Conservation (phyloP, 2,113 vertebrate genomes). For the Mormyrus iriodes region DNA sequence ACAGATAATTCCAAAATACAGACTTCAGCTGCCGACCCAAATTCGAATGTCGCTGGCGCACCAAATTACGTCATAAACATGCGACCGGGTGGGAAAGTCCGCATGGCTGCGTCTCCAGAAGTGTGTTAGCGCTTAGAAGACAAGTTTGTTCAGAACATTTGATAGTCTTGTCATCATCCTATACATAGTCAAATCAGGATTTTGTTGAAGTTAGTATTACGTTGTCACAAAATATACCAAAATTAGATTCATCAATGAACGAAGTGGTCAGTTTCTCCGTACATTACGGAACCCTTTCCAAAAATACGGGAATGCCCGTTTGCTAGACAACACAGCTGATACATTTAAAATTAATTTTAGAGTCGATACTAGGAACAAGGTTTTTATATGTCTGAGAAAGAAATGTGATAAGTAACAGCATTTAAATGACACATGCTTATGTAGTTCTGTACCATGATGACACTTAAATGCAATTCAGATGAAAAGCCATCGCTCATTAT, state of each 20-base stretch:
- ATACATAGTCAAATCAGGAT: background rate
- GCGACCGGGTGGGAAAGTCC: background rate
- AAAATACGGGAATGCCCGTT: background rate
- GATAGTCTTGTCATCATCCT: background rate
- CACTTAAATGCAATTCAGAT: background rate
- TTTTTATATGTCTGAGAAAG: background rate
- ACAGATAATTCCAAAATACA: background rate
- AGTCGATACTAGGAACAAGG: background rate
- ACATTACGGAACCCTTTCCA: background rate
- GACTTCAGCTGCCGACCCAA: background rate
- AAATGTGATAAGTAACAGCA: background rate
- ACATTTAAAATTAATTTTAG: background rate
- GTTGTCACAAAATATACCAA: background rate
- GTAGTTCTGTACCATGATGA: background rate
- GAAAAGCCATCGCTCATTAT: background rate
- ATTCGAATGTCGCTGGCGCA: slow-evolving; percentile 26
- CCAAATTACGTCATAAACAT: background rate
- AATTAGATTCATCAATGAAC: background rate
- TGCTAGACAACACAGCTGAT: background rate
- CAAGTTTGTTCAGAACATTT: background rate
- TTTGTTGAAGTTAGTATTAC: background rate
- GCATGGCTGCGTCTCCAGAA: background rate
- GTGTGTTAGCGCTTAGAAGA: background rate
- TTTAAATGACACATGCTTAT: background rate
- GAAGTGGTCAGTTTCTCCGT: background rate